Evolutionary conservation across 2,113 vertebrate species (phyloP).

Genomic region (Lonchura striata): DNA sequence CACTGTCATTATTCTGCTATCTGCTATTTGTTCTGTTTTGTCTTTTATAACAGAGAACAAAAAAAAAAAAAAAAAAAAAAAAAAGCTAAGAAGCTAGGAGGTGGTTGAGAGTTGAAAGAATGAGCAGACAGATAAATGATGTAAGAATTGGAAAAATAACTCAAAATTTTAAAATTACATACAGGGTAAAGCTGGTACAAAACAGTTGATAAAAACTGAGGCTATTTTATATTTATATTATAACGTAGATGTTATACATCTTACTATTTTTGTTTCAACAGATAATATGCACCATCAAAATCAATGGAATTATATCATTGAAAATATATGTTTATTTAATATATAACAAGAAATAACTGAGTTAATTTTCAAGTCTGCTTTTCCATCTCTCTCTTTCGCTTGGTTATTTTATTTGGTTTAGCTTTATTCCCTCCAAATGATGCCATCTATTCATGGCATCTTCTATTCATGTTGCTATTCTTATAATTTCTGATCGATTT

Average conservation of each 20-base stretch:
- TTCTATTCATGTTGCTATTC: not conserved
- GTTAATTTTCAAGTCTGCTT: not conserved
- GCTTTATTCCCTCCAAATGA: not conserved
- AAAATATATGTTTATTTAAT: not conserved
- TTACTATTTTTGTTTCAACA: not conserved
- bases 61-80: not conserved
- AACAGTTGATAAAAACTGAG: not conserved
- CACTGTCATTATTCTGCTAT: not conserved
- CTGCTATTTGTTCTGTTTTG: not conserved
- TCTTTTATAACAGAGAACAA: conserved; percentile 4
- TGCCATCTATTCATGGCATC: not conserved
- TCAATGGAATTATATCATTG: not conserved
- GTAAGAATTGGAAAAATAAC: not conserved
- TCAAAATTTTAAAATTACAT: not conserved
- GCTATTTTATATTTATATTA: not conserved
- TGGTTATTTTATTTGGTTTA: not conserved
- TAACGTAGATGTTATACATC: not conserved
- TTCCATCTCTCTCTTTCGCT: not conserved
- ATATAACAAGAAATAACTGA: not conserved
- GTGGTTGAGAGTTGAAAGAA: not conserved
- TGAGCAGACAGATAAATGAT: not conserved
- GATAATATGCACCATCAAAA: not conserved
- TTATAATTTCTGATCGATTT: not conserved
- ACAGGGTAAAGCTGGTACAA: not conserved
- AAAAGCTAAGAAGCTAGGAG: too few species aligned